Evolutionary conservation across 2,113 vertebrate species (phyloP), one percentile per base, ranked within the genome.

Genomic region (Ascaphus truei): DNA sequence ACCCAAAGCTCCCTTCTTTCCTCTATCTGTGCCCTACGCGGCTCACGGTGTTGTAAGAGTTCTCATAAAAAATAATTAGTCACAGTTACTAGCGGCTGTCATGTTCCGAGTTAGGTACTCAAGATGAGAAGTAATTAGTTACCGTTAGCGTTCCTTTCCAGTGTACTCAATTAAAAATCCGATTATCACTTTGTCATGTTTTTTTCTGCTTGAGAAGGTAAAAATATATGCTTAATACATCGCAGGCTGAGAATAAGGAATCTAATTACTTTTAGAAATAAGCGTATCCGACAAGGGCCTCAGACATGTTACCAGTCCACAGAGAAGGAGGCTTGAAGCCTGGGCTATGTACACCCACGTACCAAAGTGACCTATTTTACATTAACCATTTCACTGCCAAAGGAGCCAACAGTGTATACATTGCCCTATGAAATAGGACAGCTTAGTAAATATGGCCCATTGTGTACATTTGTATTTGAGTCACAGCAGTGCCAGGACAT

Each of bases 111-210:
- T 71, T 71, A 71, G 67, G 45, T 52, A 26, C 57, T 61, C 57
- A 71, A 61, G 29, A 61, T 71, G 67, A 71, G 52, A 71, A 61
- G 67, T 52, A 71, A 71, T 71, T 71, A 71, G 67, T 61, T 71
- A 61, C 45, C 20, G 45, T 71, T 52, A 41, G 31, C 36, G 45
- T 37, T 41, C 18, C 67, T 52, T 71, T 61, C 30, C 67, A 61
- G 67, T 22, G 67, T 52, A 45, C 47, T 71, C 56, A 71, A 71
- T 71, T 71, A 71, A 71, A 71, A 71, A 60, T 71, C 31, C 9
- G 67, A 71, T 71, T 71, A 71, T 50, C 57, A 71, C 67, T 71
- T 71, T 71, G 56, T 71, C 67, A 71, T 71, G 67, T 71, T 71
- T 51, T 68, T 71, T 71, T 71, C 67, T 71, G 67, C 67, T 52